A percentile compares a stretch with the other conserved stretches of the same genome.
phyloP scores from a whole-genome alignment of 2,888 invertebrate genomes.

The Cephonodes hylas region DNA sequence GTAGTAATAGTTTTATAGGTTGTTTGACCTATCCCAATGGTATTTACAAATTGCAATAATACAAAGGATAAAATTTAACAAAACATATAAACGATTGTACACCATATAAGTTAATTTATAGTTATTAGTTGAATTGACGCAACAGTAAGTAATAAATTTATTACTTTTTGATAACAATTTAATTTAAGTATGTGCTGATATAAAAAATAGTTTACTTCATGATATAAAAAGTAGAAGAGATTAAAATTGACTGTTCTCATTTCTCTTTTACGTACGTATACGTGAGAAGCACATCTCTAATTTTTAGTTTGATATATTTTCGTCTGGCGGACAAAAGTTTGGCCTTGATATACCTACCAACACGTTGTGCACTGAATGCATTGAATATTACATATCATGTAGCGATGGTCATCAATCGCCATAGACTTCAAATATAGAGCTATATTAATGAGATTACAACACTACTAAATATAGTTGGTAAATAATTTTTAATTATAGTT shows the following conservation, averaged over 20 bases:
- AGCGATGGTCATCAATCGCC: background rate
- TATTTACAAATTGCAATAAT: background rate
- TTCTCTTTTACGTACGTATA: background rate
- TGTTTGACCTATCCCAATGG: background rate
- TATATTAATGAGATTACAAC: background rate
- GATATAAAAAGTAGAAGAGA: no score
- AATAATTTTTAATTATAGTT: background rate
- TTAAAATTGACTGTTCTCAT: background rate
- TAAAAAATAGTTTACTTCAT: no score
- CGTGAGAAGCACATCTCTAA: background rate
- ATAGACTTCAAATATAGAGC: background rate
- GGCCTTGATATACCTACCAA: slow-evolving; percentile 36
- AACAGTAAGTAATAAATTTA: background rate
- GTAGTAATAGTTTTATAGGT: background rate
- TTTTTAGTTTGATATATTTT: slow-evolving; percentile 19
- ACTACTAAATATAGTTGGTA: background rate
- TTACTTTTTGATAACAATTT: no score
- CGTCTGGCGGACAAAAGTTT: slow-evolving; percentile 38
- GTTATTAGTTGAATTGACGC: background rate
- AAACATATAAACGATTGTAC: no score
- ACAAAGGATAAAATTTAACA: no score
- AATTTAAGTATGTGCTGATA: no score
- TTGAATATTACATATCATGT: background rate
- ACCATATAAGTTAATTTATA: no score
- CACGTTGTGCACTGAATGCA: background rate